These are phyloP conservation scores for Xylota sylvarum DNA, from an alignment of 2,888 invertebrate genomes.

Conservation along the genomic window DNA sequence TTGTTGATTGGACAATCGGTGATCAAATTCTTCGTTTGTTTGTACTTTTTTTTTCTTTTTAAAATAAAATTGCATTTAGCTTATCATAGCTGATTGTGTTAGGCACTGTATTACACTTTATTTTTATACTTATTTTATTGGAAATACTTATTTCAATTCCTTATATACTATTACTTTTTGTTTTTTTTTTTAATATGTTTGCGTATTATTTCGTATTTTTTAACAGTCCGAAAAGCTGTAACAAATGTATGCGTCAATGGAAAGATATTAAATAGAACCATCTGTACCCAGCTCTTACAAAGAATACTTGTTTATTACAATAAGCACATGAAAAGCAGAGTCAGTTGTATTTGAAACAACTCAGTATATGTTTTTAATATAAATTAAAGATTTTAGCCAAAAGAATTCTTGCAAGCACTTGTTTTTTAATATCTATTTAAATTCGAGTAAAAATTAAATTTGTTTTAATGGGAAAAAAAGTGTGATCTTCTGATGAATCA, in stretches of 20 bases:
- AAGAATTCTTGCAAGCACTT: not conserved
- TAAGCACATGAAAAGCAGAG: conserved; percentile 45
- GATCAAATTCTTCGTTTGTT: conserved; percentile 72
- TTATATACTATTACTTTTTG: conserved; percentile 23
- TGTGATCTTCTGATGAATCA: too few species aligned
- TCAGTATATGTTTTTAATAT: not conserved
- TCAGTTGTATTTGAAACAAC: conserved; percentile 24
- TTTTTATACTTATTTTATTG: conserved; percentile 24
- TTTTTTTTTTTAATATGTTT: not conserved
- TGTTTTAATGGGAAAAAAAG: not conserved
- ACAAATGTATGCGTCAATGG: conserved; percentile 20
- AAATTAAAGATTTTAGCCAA: not conserved
- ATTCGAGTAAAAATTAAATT: too few species aligned
- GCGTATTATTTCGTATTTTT: conserved; percentile 4
- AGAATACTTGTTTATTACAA: conserved; percentile 6
- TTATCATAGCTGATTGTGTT: conserved; percentile 43
- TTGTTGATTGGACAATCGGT: conserved; percentile 62
- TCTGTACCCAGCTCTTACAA: conserved; percentile 28
- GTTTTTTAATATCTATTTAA: not conserved
- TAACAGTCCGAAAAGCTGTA: conserved; percentile 28
- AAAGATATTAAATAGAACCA: conserved; percentile 13
- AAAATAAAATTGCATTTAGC: conserved; percentile 37
- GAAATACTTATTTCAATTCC: conserved; percentile 37
- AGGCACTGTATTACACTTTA: conserved; percentile 50
- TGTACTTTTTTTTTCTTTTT: conserved; percentile 48